These are phyloP conservation scores for Polylopha cassiicola DNA, from an alignment of 2,888 invertebrate genomes.

Conservation along the genomic window DNA sequence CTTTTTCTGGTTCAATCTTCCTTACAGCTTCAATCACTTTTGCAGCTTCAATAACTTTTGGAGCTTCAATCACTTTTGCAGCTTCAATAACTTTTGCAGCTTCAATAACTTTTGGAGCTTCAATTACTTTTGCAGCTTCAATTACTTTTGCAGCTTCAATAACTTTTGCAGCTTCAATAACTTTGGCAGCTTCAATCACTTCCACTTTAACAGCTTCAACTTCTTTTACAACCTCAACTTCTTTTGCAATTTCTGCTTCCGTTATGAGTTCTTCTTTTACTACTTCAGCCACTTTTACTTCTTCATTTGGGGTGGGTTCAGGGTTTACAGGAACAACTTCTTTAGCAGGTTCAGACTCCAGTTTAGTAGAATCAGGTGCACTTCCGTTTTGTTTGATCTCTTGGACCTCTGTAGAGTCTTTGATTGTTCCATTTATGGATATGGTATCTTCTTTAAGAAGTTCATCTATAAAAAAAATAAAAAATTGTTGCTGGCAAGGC, in stretches of 20 bases:
- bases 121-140: conserved; percentile 22
- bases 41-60: conserved; percentile 27
- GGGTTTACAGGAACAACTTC: too few relatives aligned
- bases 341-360: too few relatives aligned
- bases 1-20: conserved; percentile 14
- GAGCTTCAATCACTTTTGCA: conserved; percentile 13
- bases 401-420: conserved; percentile 27
- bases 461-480: conserved; percentile 38
- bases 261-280: too few relatives aligned
- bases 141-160: conserved; percentile 23
- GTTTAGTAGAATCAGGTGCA: too few relatives aligned
- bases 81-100: conserved; percentile 27
- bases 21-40: conserved; percentile 30
- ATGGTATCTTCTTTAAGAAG: conserved; percentile 32
- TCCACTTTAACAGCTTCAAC: too few relatives aligned
- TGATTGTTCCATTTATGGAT: conserved; percentile 27
- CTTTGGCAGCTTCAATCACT: too few relatives aligned
- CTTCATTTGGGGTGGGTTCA: too few relatives aligned
- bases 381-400: too few relatives aligned
- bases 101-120: conserved; percentile 10
- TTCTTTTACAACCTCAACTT: too few relatives aligned
- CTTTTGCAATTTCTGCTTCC: too few relatives aligned
- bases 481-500: conserved; percentile 6
- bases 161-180: conserved; percentile 28
- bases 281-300: too few relatives aligned